Evolutionary conservation across 2,888 invertebrate genomes (phyloP), one percentile per base, ranked within the genome.

Genomic region (Dusona sp.): DNA sequence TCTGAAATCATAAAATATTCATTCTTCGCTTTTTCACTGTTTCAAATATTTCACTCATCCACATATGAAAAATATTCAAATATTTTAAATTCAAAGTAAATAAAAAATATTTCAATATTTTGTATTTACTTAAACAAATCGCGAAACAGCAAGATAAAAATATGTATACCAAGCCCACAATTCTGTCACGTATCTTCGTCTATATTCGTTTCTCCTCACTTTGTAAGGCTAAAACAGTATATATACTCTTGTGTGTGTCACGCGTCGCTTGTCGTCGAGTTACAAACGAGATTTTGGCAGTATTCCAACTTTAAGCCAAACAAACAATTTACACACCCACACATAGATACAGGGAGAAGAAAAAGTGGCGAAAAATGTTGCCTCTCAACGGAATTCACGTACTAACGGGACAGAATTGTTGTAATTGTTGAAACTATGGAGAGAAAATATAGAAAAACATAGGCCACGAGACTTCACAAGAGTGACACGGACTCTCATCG

Each of bases 201-300:
- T 65, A 48, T 33, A 77, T 65, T 33, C 48, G 64, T 61, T 61
- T 61, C 29, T 57, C 11, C 48, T n/a, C 22, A 77, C 65, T 77
- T 80, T 45, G 51, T 70, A 38, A 67, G 36, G 42, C 48, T 48
- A 11, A 36, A 33, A 57, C 16, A 57, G 36, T 38, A 70, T 38
- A 70, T 70, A 22, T 19, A 45, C 33, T 45, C n/a, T 0, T 29
- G 33, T 9, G 22, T 45, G 45, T 68, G 74, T 82, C 79, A 29
- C 64, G 36, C 64, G 72, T 57, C 75, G 57, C 33, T 72, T 67
- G 78, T 68, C 82, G 61, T 67, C 82, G 61, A 75, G 61, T 45
- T 33, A 51, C 68, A 75, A 75, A 54, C 36, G 51, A 73, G 57
- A 78, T 68, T 78, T 77, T 85, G 80, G 84, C 80, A 9, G n/a